A percentile compares a stretch with the other conserved stretches of the same genome.
Evolutionary conservation across 2,113 vertebrate genomes (phyloP).

Genomic region (Chamaetylas fuelleborni): DNA sequence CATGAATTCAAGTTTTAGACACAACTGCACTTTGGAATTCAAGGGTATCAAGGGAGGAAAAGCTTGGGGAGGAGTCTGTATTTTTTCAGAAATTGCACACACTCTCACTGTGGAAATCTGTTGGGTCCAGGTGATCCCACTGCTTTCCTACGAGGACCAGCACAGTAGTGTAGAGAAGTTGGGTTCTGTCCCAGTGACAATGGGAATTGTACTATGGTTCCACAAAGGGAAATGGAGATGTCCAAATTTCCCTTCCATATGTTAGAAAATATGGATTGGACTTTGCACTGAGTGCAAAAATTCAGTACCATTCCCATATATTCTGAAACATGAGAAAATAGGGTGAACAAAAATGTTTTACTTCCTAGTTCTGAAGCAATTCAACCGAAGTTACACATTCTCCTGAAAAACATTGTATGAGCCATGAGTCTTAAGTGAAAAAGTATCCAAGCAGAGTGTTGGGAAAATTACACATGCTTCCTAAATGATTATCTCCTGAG

Average conservation of each 20-base stretch:
- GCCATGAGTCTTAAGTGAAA: background rate
- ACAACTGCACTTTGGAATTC: background rate
- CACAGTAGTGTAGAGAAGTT: background rate
- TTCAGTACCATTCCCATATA: background rate
- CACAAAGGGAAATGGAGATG: background rate
- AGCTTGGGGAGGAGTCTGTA: background rate
- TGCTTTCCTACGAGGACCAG: background rate
- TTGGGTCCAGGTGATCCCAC: background rate
- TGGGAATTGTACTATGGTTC: background rate
- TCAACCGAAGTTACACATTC: fast-evolving
- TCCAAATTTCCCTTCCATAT: background rate
- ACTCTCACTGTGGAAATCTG: background rate
- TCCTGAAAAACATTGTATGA: background rate
- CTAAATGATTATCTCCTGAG: background rate
- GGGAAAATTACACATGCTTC: no score
- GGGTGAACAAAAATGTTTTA: background rate
- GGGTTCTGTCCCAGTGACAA: background rate
- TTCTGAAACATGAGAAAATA: background rate
- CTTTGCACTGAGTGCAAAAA: background rate
- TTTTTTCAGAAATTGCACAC: background rate
- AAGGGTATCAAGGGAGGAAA: background rate
- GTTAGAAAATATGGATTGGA: background rate
- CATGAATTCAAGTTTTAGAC: background rate
- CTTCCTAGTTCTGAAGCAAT: background rate
- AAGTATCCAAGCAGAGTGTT: background rate